Evolutionary conservation across 2,113 vertebrate genomes (phyloP).

Genomic region (Pseudonaja textilis): DNA sequence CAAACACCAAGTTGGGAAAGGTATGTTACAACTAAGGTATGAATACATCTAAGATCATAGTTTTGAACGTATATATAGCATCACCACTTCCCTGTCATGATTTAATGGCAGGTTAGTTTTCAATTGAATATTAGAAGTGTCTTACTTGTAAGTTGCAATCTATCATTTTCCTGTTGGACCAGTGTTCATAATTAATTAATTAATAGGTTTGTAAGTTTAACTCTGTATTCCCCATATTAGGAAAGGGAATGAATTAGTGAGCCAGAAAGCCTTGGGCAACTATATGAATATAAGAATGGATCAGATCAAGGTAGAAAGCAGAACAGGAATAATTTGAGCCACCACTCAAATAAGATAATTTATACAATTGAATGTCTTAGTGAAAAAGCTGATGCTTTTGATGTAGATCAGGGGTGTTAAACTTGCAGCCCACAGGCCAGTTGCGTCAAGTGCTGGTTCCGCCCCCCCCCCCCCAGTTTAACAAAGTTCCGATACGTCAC

Average conservation of each 20-base stretch:
- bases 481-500: no score
- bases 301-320: background rate
- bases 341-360: background rate
- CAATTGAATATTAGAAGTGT: background rate
- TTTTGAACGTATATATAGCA: background rate
- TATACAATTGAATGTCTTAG: background rate
- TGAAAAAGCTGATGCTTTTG: background rate
- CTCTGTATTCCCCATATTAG: background rate
- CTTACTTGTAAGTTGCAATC: background rate
- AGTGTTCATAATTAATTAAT: background rate
- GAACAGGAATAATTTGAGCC: background rate
- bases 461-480: no score
- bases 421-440: no score
- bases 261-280: background rate
- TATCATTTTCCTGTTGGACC: background rate
- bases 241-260: background rate
- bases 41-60: background rate
- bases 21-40: background rate
- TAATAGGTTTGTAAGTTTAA: background rate
- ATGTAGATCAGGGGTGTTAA: background rate
- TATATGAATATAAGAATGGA: background rate
- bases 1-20: background rate
- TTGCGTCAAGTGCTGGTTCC: no score
- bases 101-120: background rate
- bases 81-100: background rate